Evolutionary conservation across 2,888 invertebrate species (phyloP).

Genomic region (Hyppa rectilinea): DNA sequence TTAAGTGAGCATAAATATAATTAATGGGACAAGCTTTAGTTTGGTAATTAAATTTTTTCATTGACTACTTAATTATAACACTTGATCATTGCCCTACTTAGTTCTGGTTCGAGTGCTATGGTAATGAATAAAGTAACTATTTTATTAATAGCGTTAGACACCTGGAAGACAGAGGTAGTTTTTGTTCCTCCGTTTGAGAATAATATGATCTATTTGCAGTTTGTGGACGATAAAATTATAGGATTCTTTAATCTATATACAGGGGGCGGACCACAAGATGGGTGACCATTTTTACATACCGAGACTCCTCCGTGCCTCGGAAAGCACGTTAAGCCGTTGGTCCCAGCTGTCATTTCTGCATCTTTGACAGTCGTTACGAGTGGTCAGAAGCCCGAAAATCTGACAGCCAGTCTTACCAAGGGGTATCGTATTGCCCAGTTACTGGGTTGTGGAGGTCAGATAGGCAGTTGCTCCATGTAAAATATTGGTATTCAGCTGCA

Average conservation of each 20-base stretch:
- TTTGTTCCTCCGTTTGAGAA: not conserved
- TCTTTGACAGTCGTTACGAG: no score
- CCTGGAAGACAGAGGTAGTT: not conserved
- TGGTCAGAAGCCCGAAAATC: no score
- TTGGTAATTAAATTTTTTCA: slow-evolving; percentile 20
- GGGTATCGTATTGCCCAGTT: no score
- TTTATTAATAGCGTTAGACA: slow-evolving; percentile 7
- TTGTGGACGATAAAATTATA: not conserved
- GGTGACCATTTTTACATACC: no score
- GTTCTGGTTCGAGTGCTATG: slow-evolving; percentile 20
- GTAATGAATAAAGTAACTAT: slow-evolving; percentile 3
- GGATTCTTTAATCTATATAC: not conserved
- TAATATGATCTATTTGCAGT: not conserved
- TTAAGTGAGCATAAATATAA: slow-evolving; percentile 43
- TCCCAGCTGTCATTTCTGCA: no score
- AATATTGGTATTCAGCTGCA: no score
- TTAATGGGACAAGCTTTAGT: slow-evolving; percentile 34
- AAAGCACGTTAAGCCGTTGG: no score
- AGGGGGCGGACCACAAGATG: no score
- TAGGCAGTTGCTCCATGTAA: no score
- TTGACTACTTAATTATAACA: slow-evolving; percentile 23
- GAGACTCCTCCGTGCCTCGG: no score
- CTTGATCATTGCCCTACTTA: slow-evolving; percentile 37
- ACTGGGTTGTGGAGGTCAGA: no score
- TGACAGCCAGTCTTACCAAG: no score